These are phyloP conservation scores for Noctua pronuba DNA, from an alignment of 2,888 invertebrate species.

Conservation along the genomic window DNA sequence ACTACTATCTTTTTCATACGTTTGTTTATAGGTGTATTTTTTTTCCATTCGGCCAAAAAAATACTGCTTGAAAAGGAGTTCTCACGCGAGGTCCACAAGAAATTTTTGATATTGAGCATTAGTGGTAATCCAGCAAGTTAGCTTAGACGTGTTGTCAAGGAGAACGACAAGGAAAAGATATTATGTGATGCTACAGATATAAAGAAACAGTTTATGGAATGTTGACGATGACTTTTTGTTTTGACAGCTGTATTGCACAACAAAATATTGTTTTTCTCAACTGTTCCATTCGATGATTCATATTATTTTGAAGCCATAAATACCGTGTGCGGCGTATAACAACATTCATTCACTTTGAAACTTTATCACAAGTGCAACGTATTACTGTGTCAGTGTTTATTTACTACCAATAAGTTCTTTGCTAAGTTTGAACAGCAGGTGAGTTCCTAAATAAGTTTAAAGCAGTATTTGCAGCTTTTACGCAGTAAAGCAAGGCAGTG, in stretches of 20 bases:
- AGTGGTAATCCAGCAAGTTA: background rate
- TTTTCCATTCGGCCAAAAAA: background rate
- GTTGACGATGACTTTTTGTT: slow-evolving; percentile 71
- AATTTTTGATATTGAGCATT: background rate
- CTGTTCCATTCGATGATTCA: slow-evolving; percentile 79
- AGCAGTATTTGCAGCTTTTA: slow-evolving; percentile 9
- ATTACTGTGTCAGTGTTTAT: slow-evolving; percentile 48
- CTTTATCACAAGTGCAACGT: slow-evolving; percentile 59
- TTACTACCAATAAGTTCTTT: slow-evolving; percentile 21
- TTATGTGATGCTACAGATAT: background rate
- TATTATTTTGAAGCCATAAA: slow-evolving; percentile 73
- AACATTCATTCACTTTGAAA: slow-evolving; percentile 74
- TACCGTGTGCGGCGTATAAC: slow-evolving; percentile 61
- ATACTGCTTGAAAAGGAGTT: slow-evolving; percentile 19
- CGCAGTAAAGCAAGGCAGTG: background rate
- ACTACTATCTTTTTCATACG: background rate
- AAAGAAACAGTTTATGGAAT: background rate
- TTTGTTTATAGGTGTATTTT: background rate
- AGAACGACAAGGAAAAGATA: background rate
- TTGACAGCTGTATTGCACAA: slow-evolving; percentile 78
- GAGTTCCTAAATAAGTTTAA: slow-evolving; percentile 12
- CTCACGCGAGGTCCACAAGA: background rate
- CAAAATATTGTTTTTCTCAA: slow-evolving; percentile 74
- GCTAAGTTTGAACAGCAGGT: slow-evolving; percentile 33
- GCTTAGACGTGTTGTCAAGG: too few relatives aligned